Evolutionary conservation across 1,140 invertebrate genomes (phyloP).

Genomic region (Calliopsis andreniformis): DNA sequence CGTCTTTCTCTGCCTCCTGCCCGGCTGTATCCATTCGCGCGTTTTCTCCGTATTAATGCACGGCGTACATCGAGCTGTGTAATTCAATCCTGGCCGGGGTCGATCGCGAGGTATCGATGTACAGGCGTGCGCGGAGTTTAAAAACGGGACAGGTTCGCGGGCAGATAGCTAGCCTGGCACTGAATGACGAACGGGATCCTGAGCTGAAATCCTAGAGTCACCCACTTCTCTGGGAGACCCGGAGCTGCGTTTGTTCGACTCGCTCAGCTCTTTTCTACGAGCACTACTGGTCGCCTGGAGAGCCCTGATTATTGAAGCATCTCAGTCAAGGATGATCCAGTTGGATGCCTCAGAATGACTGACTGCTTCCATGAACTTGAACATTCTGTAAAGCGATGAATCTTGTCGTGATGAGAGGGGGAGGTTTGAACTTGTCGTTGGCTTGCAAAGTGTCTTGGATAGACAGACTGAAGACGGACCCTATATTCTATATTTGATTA

Average conservation of each 20-base stretch:
- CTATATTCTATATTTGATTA: too few species aligned
- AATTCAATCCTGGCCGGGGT: conserved; percentile 55
- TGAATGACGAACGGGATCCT: conserved; percentile 61
- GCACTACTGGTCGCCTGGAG: too few species aligned
- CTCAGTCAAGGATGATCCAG: too few species aligned
- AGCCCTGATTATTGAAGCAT: too few species aligned
- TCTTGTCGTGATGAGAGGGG: too few species aligned
- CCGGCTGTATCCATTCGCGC: conserved; percentile 50
- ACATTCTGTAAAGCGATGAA: too few species aligned
- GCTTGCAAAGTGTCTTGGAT: too few species aligned
- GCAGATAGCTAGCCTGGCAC: conserved; percentile 26
- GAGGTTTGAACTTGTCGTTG: too few species aligned
- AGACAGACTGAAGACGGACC: too few species aligned
- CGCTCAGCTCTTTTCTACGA: not conserved
- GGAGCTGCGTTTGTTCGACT: conserved; percentile 4
- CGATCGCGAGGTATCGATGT: conserved; percentile 68
- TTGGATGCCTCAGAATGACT: too few species aligned
- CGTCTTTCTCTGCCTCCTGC: conserved; percentile 50
- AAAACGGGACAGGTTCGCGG: conserved; percentile 67
- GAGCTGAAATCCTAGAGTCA: conserved; percentile 62
- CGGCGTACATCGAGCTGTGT: conserved; percentile 61
- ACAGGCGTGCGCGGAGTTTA: conserved; percentile 60
- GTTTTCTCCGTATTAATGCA: conserved; percentile 71
- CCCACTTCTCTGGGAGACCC: conserved; percentile 15
- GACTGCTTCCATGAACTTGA: too few species aligned